Evolutionary conservation across 2,888 invertebrate species (phyloP).

Genomic region (Galeruca laticollis): DNA sequence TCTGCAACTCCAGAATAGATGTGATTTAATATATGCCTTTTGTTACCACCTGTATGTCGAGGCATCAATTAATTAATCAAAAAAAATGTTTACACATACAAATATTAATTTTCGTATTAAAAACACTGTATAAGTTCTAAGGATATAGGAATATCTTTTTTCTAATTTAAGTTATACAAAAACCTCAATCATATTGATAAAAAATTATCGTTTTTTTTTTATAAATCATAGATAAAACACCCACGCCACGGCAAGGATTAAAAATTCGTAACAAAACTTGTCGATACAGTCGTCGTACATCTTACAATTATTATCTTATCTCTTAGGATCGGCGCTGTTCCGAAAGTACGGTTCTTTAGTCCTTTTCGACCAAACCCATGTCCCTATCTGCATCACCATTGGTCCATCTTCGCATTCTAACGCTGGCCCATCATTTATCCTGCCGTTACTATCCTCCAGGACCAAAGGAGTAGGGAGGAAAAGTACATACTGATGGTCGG

Average conservation of each 20-base stretch:
- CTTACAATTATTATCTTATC: conserved; percentile 14
- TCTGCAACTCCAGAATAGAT: no score
- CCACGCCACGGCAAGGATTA: background rate
- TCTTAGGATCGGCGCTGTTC: conserved; percentile 1
- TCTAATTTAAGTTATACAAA: background rate
- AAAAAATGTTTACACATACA: no score
- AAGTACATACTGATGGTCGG: conserved; percentile 55
- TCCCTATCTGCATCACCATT: conserved; percentile 36
- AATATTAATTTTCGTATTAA: no score
- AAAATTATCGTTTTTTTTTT: background rate
- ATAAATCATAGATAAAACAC: conserved; percentile 11
- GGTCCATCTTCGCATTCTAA: conserved; percentile 45
- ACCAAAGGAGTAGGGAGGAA: conserved; percentile 55
- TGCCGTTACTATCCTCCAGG: conserved; percentile 58
- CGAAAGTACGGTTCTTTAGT: conserved; percentile 14
- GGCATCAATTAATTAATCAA: no score
- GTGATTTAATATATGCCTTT: no score
- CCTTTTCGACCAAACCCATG: conserved; percentile 34
- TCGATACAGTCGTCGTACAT: conserved; percentile 1
- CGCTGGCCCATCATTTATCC: conserved; percentile 45
- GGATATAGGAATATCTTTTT: no score
- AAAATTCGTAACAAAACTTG: background rate
- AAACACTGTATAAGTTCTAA: no score
- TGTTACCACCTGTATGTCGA: no score
- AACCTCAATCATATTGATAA: background rate